phyloP scores from a whole-genome alignment of 2,797 vertebrate species.

The Centropyge bicolor region DNA sequence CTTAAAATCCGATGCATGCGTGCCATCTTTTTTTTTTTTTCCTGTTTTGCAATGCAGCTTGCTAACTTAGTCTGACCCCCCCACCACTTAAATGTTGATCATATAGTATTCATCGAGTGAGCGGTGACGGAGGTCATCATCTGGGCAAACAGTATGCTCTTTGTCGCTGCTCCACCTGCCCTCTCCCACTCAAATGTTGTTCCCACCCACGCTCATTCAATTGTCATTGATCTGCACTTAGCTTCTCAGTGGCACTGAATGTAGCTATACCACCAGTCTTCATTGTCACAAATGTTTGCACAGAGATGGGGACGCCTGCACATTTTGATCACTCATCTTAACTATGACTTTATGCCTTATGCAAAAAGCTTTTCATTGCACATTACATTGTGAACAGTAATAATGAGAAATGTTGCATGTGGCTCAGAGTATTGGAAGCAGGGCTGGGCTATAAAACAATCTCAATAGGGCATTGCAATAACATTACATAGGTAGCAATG shows the following conservation, averaged over 20 bases:
- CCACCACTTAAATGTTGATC: slow-evolving; percentile 31
- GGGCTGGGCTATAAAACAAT: no score
- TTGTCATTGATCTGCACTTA: slow-evolving; percentile 76
- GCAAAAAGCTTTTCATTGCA: neutral
- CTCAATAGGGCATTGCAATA: no score
- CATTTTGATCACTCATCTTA: neutral
- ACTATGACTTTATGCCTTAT: neutral
- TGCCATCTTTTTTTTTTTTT: neutral
- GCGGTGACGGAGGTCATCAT: slow-evolving; percentile 67
- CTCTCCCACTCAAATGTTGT: slow-evolving; percentile 32
- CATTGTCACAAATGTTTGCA: neutral
- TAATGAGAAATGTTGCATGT: neutral
- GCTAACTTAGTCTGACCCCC: slow-evolving; percentile 34
- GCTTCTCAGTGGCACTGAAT: slow-evolving; percentile 47
- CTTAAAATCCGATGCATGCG: neutral
- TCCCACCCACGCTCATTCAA: slow-evolving; percentile 64
- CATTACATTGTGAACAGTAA: neutral
- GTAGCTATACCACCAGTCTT: slow-evolving; percentile 16
- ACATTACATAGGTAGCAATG: no score
- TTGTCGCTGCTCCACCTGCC: slow-evolving; percentile 47
- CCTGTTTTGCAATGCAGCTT: neutral
- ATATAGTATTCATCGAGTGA: slow-evolving; percentile 61
- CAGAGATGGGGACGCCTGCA: neutral
- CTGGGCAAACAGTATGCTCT: neutral
- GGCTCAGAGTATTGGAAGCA: neutral